Conservation (phyloP, 2,888 invertebrate genomes). For the Anarsia innoxiella region DNA sequence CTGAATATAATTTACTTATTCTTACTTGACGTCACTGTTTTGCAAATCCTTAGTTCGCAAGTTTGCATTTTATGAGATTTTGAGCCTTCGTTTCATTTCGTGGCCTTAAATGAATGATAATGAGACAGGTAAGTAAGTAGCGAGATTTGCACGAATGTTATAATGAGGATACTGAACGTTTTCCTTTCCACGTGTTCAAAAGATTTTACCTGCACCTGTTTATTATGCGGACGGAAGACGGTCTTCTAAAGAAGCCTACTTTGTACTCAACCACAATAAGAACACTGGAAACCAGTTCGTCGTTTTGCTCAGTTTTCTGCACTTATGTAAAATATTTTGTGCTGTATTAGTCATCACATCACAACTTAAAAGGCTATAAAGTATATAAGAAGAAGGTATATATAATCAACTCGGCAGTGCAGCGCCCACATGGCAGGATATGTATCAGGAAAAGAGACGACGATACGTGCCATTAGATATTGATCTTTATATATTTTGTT, state of each 20-base stretch:
- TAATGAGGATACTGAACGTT: constrained; percentile 22
- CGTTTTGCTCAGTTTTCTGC: not conserved
- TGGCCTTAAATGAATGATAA: too few species aligned
- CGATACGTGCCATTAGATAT: not conserved
- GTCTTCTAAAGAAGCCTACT: not conserved
- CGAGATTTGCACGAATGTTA: constrained; percentile 23
- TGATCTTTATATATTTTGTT: not conserved
- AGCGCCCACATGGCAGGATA: constrained; percentile 4
- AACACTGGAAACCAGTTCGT: too few species aligned
- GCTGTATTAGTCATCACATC: constrained; percentile 3
- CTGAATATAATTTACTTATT: constrained; percentile 39
- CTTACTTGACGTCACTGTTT: too few species aligned
- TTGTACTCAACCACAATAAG: too few species aligned
- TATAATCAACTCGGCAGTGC: not conserved
- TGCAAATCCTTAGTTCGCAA: too few species aligned
- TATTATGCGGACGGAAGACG: constrained; percentile 22
- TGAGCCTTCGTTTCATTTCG: too few species aligned
- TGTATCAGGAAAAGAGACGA: constrained; percentile 9
- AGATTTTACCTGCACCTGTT: constrained; percentile 27
- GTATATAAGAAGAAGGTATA: constrained; percentile 1
- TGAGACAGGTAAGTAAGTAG: constrained; percentile 16
- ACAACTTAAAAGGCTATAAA: constrained; percentile 2
- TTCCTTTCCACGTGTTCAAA: constrained; percentile 10
- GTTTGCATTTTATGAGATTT: too few species aligned
- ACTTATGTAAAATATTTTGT: not conserved